Conservation (phyloP, 2,113 vertebrate genomes). For the Hyaena hyaena region DNA sequence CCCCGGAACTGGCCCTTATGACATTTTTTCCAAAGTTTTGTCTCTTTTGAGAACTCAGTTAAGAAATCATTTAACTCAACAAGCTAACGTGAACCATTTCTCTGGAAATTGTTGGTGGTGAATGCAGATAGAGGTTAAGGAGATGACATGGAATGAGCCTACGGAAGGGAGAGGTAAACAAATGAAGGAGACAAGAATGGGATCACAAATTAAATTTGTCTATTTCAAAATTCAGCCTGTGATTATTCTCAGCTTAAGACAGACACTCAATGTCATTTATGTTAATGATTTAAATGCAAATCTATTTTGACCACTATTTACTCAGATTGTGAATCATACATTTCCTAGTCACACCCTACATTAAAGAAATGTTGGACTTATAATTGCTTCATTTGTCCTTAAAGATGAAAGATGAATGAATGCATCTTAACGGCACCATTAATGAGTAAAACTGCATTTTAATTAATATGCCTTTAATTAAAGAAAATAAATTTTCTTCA, state of each 20-base stretch:
- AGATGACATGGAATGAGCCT: not conserved
- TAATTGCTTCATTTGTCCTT: constrained; percentile 44
- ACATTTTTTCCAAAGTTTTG: not conserved
- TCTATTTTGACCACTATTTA: constrained; percentile 26
- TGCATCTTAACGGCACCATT: constrained; percentile 46
- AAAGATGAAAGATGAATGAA: constrained; percentile 47
- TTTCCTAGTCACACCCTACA: constrained; percentile 41
- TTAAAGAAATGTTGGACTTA: constrained; percentile 32
- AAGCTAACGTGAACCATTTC: not conserved
- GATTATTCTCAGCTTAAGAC: not conserved
- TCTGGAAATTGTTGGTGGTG: not conserved
- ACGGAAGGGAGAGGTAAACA: not conserved
- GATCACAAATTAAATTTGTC: not conserved
- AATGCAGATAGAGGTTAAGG: not conserved
- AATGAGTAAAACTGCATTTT: constrained; percentile 52
- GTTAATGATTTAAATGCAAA: constrained; percentile 44
- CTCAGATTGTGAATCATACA: constrained; percentile 15
- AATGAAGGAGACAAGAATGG: not conserved
- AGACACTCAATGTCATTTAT: not conserved
- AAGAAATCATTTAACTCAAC: not conserved
- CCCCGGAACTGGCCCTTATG: too few relatives aligned
- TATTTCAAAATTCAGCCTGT: not conserved
- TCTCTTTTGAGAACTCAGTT: not conserved
- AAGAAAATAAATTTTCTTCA: constrained; percentile 59
- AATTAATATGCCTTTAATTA: constrained; percentile 64